A percentile compares a stretch with the other conserved stretches of the same genome.
These are phyloP conservation scores for Contarinia nasturtii DNA, from an alignment of 1,140 invertebrate species.

Conservation along the genomic window DNA sequence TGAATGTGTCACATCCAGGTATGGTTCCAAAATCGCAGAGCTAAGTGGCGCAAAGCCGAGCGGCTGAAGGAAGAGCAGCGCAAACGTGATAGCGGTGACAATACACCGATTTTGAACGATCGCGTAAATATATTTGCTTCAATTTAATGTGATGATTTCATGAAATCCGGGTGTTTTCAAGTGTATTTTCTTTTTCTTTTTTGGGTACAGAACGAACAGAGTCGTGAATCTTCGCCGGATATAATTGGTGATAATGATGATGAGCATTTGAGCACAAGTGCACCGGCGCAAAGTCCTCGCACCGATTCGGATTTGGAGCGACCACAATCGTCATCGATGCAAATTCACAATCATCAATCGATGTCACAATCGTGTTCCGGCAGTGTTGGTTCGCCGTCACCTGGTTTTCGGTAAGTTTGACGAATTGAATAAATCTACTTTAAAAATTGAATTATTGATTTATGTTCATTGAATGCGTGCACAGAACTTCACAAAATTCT, in stretches of 20 bases:
- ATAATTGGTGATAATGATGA: conserved; percentile 23
- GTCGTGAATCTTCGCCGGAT: conserved; percentile 22
- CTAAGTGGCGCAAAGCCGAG: conserved; percentile 86
- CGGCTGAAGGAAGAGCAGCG: conserved; percentile 75
- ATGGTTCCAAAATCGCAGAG: conserved; percentile 86
- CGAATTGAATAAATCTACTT: no score
- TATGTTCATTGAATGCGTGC: background rate
- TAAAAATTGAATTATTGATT: no score
- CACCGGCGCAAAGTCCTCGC: conserved; percentile 1
- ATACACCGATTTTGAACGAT: conserved; percentile 27
- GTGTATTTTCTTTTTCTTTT: no score
- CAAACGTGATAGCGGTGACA: conserved; percentile 53
- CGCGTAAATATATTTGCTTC: conserved; percentile 18
- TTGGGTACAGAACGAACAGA: conserved; percentile 14
- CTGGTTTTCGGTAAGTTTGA: conserved; percentile 8
- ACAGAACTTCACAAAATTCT: conserved; percentile 8
- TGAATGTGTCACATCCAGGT: conserved; percentile 37
- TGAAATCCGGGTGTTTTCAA: no score
- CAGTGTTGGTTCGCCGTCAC: conserved; percentile 21
- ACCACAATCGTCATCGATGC: conserved; percentile 15
- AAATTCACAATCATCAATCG: conserved; percentile 14
- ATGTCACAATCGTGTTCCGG: conserved; percentile 21
- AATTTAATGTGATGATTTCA: no score
- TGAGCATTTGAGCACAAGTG: conserved; percentile 9
- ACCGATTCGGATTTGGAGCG: conserved; percentile 20